Percentiles rank a stretch among this genome's conserved stretches.
phyloP scores from a whole-genome alignment of 2,888 invertebrate species.

The Thymelicus lineola region DNA sequence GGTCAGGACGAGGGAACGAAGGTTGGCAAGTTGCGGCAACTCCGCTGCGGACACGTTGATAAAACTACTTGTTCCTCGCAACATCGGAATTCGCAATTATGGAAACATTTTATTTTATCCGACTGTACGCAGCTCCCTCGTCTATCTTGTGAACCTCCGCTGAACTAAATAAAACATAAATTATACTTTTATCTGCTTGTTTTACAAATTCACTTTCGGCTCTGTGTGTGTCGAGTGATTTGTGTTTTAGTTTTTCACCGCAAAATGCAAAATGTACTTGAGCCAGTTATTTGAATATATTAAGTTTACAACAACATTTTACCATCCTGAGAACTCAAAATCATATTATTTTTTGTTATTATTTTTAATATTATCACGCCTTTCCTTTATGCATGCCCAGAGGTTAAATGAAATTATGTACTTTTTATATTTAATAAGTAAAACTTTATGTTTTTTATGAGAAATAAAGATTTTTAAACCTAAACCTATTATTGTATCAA shows the following conservation, averaged over 20 bases:
- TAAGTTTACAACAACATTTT: no score
- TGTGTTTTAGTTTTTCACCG: not conserved
- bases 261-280: not conserved
- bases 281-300: no score
- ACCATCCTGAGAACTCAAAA: no score
- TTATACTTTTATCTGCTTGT: not conserved
- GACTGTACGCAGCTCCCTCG: not conserved
- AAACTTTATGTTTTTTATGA: no score
- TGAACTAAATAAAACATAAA: not conserved
- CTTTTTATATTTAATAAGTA: no score
- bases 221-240: not conserved
- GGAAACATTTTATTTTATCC: conserved; percentile 10
- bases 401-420: no score
- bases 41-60: conserved; percentile 23
- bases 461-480: no score
- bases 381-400: no score
- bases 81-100: conserved; percentile 20
- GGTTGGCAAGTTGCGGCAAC: conserved; percentile 21
- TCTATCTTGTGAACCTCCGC: not conserved
- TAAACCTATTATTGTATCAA: no score
- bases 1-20: conserved; percentile 17
- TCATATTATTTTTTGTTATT: no score
- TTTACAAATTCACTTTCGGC: not conserved
- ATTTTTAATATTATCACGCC: no score
- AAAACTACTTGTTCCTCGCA: conserved; percentile 17